Conservation (phyloP, 2,113 vertebrate species). For the Platichthys flesus region DNA sequence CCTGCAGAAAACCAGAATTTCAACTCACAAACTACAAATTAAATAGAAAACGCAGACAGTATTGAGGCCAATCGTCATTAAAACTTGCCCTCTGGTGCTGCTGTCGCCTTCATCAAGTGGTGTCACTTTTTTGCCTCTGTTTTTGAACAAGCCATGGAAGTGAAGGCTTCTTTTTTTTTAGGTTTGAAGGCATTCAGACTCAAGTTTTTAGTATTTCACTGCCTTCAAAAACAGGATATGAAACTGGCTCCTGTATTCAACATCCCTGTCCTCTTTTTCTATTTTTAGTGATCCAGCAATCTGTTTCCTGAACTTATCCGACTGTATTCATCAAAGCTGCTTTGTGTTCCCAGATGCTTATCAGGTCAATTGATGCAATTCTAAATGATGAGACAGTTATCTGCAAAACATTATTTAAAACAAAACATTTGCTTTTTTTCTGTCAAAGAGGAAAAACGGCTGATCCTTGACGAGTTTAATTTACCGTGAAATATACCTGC, state of each 20-base stretch:
- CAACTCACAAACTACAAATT: neutral
- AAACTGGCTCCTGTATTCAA: neutral
- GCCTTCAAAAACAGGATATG: neutral
- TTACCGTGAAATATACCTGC: slow-evolving; percentile 1
- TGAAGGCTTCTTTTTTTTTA: neutral
- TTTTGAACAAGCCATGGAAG: neutral
- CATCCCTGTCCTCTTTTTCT: neutral
- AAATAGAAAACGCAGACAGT: neutral
- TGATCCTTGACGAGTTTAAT: neutral
- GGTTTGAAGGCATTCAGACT: neutral
- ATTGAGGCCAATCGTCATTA: neutral
- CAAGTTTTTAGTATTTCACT: neutral
- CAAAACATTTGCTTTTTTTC: neutral
- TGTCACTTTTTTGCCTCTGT: neutral
- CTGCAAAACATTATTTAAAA: neutral
- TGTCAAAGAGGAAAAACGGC: neutral
- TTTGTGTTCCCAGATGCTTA: neutral
- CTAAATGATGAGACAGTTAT: neutral
- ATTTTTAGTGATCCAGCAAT: too few species aligned
- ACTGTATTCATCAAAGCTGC: too few species aligned
- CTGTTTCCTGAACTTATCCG: neutral
- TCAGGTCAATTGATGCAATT: slow-evolving; percentile 1
- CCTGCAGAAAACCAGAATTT: neutral
- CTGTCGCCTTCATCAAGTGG: neutral
- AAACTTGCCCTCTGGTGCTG: neutral